phyloP scores from a whole-genome alignment of 2,888 invertebrate genomes.

The Sabatieria punctata region DNA sequence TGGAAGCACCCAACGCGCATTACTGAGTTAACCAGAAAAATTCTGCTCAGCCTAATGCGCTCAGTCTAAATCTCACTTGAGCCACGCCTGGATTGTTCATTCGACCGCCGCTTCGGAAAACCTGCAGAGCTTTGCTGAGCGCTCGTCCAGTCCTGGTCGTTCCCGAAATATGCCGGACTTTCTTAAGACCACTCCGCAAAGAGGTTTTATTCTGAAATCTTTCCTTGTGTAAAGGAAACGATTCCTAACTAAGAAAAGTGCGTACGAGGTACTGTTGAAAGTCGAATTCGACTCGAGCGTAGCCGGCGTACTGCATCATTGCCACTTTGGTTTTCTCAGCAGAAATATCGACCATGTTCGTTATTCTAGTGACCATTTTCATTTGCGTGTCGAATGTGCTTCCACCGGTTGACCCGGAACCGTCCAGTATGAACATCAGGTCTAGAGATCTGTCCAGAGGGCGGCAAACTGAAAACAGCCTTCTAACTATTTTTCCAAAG shows the following conservation, averaged over 20 bases:
- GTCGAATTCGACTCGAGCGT: constrained; percentile 16
- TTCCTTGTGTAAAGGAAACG: neutral
- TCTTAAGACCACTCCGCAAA: constrained; percentile 10
- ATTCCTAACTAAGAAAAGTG: neutral
- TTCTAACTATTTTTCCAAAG: too few relatives aligned
- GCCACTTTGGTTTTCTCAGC: constrained; percentile 16
- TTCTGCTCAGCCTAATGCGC: too few relatives aligned
- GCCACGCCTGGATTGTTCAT: constrained; percentile 7
- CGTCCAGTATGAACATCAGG: constrained; percentile 19
- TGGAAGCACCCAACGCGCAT: too few relatives aligned
- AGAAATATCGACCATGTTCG: constrained; percentile 11
- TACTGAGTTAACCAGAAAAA: too few relatives aligned
- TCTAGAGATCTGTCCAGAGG: constrained; percentile 18
- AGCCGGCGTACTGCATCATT: constrained; percentile 19
- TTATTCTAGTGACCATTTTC: constrained; percentile 11
- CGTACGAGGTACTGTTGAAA: constrained; percentile 13
- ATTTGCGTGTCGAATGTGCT: constrained; percentile 19
- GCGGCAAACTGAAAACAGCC: constrained; percentile 13
- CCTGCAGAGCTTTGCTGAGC: constrained; percentile 14
- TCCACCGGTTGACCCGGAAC: constrained; percentile 19
- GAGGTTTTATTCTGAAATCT: neutral
- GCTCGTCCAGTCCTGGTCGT: constrained; percentile 20
- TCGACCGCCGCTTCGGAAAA: constrained; percentile 13
- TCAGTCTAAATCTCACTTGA: too few relatives aligned
- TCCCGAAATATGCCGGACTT: constrained; percentile 16